These are phyloP conservation scores for Galendromus occidentalis DNA, from an alignment of 1,140 invertebrate species.

Conservation along the genomic window DNA sequence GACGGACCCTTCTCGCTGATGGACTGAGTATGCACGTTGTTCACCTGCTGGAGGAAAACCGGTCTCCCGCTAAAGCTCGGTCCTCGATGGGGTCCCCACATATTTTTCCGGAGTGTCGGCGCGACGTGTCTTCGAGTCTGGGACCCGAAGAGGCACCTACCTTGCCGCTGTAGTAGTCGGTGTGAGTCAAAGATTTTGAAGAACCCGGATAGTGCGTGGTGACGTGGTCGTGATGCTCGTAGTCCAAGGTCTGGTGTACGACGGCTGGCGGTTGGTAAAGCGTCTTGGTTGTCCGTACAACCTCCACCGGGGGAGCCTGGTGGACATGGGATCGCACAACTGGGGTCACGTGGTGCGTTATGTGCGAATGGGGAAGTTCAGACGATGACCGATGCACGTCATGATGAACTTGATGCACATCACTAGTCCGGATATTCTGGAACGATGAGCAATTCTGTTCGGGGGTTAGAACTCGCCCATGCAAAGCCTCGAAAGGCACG, in stretches of 20 bases:
- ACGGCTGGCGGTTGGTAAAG: background rate
- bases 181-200: background rate
- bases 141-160: background rate
- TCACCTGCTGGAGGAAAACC: too few species aligned
- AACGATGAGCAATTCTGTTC: slow-evolving; percentile 4
- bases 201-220: background rate
- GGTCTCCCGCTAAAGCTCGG: too few species aligned
- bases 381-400: background rate
- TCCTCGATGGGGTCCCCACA: too few species aligned
- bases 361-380: background rate
- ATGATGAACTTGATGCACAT: background rate
- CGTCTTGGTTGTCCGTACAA: background rate
- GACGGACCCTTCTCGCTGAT: background rate
- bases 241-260: background rate
- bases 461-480: background rate
- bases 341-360: background rate
- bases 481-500: background rate
- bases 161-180: background rate
- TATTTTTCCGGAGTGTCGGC: too few species aligned
- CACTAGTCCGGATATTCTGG: background rate
- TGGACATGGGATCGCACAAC: background rate
- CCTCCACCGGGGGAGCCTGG: background rate
- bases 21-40: background rate
- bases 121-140: too few species aligned
- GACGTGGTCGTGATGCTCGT: slow-evolving; percentile 8